A percentile compares a stretch with the other conserved stretches of the same genome.
These are phyloP conservation scores for Drosophila gaucha DNA, from an alignment of 2,888 invertebrate genomes.

Conservation along the genomic window DNA sequence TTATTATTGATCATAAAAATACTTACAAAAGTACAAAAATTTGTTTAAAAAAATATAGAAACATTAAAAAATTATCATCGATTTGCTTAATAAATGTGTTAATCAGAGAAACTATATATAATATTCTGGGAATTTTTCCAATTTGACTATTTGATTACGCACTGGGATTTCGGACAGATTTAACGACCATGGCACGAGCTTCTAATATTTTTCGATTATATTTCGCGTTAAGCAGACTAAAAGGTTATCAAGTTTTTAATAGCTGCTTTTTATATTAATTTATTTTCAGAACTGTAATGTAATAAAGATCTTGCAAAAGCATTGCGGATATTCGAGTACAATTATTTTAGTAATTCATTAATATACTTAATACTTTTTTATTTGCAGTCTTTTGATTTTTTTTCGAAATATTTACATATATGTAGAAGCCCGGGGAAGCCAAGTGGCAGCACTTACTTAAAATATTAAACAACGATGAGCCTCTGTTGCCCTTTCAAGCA, in stretches of 20 bases:
- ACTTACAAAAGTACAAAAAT: no score
- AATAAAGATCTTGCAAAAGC: no score
- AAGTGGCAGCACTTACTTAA: constrained; percentile 74
- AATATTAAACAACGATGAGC: constrained; percentile 74
- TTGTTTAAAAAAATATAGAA: no score
- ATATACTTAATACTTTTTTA: background rate
- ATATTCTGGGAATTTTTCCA: background rate
- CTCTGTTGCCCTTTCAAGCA: constrained; percentile 67
- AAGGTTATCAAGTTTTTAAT: background rate
- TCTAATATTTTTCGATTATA: background rate
- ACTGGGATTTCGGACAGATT: constrained; percentile 12
- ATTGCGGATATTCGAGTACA: no score
- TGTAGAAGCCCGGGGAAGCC: constrained; percentile 26
- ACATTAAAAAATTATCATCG: no score
- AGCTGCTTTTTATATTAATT: no score
- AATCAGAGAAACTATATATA: background rate
- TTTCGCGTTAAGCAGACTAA: background rate
- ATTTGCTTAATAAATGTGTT: constrained; percentile 4
- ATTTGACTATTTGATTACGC: background rate
- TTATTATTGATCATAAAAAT: no score
- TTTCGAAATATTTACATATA: background rate
- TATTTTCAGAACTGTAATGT: no score
- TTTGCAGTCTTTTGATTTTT: background rate
- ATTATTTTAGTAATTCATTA: no score
- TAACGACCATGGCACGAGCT: constrained; percentile 2